Conservation (phyloP, 2,888 invertebrate genomes). For the Tetropium fuscum region DNA sequence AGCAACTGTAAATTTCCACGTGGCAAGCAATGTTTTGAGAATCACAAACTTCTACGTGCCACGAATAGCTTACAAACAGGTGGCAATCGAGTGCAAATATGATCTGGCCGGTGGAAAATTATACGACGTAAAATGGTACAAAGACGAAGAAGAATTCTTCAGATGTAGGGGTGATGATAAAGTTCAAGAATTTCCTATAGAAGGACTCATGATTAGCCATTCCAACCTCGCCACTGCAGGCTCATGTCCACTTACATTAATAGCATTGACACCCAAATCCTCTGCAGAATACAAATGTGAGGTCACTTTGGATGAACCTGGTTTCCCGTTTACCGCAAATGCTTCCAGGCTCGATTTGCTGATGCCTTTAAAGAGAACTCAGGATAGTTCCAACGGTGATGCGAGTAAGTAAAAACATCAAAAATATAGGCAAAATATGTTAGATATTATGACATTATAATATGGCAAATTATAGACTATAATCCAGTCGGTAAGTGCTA, state of each 20-base stretch:
- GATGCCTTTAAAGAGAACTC: neutral
- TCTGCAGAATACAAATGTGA: slow-evolving; percentile 60
- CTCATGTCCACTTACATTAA: slow-evolving; percentile 55
- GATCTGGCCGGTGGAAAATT: slow-evolving; percentile 47
- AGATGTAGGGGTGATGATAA: slow-evolving; percentile 48
- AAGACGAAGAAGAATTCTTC: slow-evolving; percentile 53
- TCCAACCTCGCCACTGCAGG: slow-evolving; percentile 43
- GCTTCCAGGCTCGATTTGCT: slow-evolving; percentile 1
- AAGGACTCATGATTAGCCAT: slow-evolving; percentile 52
- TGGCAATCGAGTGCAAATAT: slow-evolving; percentile 51
- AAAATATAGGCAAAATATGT: no score
- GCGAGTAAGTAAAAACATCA: neutral
- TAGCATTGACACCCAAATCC: slow-evolving; percentile 49
- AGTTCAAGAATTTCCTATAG: slow-evolving; percentile 51
- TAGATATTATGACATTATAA: no score
- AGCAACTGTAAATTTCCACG: neutral
- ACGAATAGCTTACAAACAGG: slow-evolving; percentile 10
- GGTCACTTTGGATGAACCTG: slow-evolving; percentile 57
- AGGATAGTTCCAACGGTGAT: neutral
- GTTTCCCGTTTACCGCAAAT: neutral
- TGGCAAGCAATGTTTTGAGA: neutral
- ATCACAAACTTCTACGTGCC: slow-evolving; percentile 23
- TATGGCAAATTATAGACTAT: no score
- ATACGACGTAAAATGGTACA: slow-evolving; percentile 58
- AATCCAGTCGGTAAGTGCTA: no score